phyloP scores from a whole-genome alignment of 2,113 vertebrate genomes.

The Alaudala cheleensis region DNA sequence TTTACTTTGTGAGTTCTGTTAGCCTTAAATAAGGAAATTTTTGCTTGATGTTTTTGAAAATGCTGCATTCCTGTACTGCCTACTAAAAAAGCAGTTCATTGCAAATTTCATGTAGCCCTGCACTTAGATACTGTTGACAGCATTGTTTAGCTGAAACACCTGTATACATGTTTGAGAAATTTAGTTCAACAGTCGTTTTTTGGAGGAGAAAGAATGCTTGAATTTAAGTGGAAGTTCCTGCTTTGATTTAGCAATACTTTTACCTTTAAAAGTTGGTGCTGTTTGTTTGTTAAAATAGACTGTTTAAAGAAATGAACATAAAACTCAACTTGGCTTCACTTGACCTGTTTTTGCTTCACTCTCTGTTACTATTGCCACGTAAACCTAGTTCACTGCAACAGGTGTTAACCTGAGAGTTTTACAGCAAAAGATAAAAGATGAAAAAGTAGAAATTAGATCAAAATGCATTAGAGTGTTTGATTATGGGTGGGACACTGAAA shows the following conservation, averaged over 20 bases:
- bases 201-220: neutral
- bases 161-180: neutral
- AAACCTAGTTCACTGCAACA: neutral
- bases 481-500: neutral
- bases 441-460: neutral
- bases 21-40: constrained; percentile 71
- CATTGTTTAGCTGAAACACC: neutral
- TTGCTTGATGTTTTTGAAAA: constrained; percentile 31
- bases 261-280: neutral
- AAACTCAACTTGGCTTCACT: neutral
- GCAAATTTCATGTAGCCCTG: neutral
- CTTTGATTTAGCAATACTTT: neutral
- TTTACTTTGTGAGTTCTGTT: constrained; percentile 56
- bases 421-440: neutral
- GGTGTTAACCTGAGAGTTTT: neutral
- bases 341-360: neutral
- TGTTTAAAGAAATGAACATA: neutral
- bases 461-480: neutral
- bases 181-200: neutral
- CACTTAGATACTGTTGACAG: neutral
- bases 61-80: constrained; percentile 43
- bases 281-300: constrained; percentile 9
- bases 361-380: neutral
- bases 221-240: neutral
- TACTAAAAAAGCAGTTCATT: constrained; percentile 8